Evolutionary conservation across 2,888 invertebrate genomes (phyloP), one percentile per base, ranked within the genome.

Genomic region (Argynnis bischoffii): DNA sequence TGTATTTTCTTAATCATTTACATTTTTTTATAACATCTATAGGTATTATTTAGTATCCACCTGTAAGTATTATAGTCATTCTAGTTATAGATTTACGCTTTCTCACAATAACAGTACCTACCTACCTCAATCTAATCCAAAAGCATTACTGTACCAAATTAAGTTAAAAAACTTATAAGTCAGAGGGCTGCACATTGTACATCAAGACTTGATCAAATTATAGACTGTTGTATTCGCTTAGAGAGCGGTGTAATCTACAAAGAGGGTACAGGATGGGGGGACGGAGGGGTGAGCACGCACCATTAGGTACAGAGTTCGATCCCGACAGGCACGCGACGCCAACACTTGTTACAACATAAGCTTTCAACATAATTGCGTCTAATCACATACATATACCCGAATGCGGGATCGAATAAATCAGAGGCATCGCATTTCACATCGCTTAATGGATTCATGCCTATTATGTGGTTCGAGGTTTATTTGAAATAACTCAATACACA

Each of bases 331-430:
- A 88, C 87, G 88, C 88, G 87, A 87, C 81, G 79, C 79, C 81
- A 74, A 87, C 90, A 90, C 86, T 86, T 89, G 89, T 87, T 89
- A 89, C 87, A 88, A 74, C 73, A 75, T 75, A 73, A 73, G 75
- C 88, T 88, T 87, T 88, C 86, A 87, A 87, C 87, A 80, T 90
- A 90, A 91, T 90, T 90, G 87, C 85, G 86, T 86, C 86, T 90
- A 87, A 90, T 90, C 86, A 84, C 84, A 79, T 69, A 72, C 48
- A 57, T 64, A 55, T 26, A 66, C 55, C 63, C 55, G 48, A 53
- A 53, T 57, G 46, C 53, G 67, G 61, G 64, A 67, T 67, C 66
- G 59, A 64, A 69, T 71, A 61, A 66, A 66, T 66, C 66, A 63
- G 63, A 68, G 64, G 63, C 63, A 63, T 64, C 57, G 55, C 46